Percentiles rank a stretch among this genome's conserved stretches.
phyloP scores from a whole-genome alignment of 2,797 vertebrate genomes.

The Chloroceryle amazona region DNA sequence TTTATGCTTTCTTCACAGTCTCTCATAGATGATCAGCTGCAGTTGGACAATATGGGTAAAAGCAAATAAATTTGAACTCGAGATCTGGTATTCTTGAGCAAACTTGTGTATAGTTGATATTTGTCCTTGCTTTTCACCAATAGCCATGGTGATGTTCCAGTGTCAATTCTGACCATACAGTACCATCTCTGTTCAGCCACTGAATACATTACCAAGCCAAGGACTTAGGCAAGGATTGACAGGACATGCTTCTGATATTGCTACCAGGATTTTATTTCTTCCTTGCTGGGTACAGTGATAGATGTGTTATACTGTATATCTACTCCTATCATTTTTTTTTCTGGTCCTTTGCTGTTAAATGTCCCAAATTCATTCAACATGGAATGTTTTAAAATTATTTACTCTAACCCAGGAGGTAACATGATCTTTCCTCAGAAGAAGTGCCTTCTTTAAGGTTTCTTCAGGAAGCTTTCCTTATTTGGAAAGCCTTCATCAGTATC shows the following conservation, averaged over 20 bases:
- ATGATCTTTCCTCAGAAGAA: not conserved
- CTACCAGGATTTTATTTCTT: not conserved
- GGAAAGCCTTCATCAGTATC: not conserved
- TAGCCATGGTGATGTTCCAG: rapidly evolving
- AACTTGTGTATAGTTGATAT: not conserved
- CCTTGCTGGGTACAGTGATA: not conserved
- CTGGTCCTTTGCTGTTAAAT: not conserved
- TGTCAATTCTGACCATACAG: not conserved
- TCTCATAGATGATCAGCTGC: not conserved
- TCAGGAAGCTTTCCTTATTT: not conserved
- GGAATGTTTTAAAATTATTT: not conserved
- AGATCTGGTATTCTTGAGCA: not conserved
- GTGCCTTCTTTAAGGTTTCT: not conserved
- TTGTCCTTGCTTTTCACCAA: not conserved
- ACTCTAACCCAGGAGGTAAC: not conserved
- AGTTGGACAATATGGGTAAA: not conserved
- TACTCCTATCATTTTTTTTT: not conserved
- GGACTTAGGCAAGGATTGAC: not conserved
- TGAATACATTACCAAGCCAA: not conserved
- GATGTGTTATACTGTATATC: not conserved
- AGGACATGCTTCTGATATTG: not conserved
- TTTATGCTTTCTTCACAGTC: not conserved
- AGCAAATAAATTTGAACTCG: not conserved
- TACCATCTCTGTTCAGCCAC: not conserved
- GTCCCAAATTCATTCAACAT: not conserved